These are phyloP conservation scores for Drosophila villosipedis DNA, from an alignment of 2,888 invertebrate species.

Conservation along the genomic window DNA sequence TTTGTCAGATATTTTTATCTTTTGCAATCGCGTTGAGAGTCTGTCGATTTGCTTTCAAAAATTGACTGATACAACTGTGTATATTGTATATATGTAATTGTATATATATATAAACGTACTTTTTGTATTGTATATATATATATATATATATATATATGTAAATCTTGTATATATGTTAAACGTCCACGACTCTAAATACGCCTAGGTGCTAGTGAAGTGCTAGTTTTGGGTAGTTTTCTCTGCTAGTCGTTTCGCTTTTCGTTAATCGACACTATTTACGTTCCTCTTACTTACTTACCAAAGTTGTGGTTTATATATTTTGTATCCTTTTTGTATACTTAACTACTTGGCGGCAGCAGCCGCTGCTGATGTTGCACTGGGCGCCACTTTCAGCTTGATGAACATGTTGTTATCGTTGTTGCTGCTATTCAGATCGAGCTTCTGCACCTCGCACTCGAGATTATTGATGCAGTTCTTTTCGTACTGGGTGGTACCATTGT, in stretches of 20 bases:
- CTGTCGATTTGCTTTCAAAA: conserved; percentile 69
- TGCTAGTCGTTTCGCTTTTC: conserved; percentile 36
- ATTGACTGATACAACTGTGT: conserved; percentile 72
- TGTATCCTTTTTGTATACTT: conserved; percentile 26
- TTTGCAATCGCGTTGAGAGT: conserved; percentile 48
- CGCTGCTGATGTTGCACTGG: conserved; percentile 73
- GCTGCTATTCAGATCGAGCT: conserved; percentile 82
- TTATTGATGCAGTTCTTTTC: conserved; percentile 84
- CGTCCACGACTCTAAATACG: conserved; percentile 62
- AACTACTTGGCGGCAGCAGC: conserved; percentile 69
- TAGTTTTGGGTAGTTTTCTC: conserved; percentile 56
- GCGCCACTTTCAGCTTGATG: conserved; percentile 83
- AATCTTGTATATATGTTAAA: conserved; percentile 68
- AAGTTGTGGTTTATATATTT: conserved; percentile 22
- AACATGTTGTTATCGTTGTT: conserved; percentile 82
- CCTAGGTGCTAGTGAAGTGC: conserved; percentile 67
- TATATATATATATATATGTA: conserved; percentile 49
- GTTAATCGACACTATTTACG: conserved; percentile 17
- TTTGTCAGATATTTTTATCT: conserved; percentile 38
- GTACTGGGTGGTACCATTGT: conserved; percentile 75
- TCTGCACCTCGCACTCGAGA: conserved; percentile 84
- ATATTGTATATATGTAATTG: conserved; percentile 54
- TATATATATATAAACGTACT: conserved; percentile 42
- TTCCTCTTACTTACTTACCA: conserved; percentile 54
- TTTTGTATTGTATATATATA: conserved; percentile 38